These are phyloP conservation scores for Ephialtes manifestator DNA, from an alignment of 2,888 invertebrate species.

Conservation along the genomic window DNA sequence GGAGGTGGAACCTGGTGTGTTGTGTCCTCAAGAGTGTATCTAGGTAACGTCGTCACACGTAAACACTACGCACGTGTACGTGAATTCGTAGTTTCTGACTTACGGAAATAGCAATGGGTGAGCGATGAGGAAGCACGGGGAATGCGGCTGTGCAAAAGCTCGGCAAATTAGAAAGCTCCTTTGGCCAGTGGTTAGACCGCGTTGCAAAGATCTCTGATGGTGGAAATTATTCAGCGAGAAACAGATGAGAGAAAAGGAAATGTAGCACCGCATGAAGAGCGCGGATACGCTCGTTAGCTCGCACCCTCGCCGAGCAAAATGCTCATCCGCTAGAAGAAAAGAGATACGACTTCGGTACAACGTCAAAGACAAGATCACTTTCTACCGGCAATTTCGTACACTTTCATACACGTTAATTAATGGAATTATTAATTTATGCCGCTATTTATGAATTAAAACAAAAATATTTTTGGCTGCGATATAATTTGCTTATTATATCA, in stretches of 20 bases:
- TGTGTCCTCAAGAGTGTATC: conserved; percentile 49
- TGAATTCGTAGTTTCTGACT: conserved; percentile 23
- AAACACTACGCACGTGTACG: conserved; percentile 9
- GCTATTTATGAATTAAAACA: too few relatives aligned
- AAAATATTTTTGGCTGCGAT: too few relatives aligned
- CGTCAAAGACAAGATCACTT: not conserved
- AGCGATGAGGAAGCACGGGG: conserved; percentile 64
- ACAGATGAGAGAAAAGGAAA: conserved; percentile 33
- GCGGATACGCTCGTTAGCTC: conserved; percentile 69
- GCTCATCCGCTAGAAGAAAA: conserved; percentile 8
- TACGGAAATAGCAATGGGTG: conserved; percentile 67
- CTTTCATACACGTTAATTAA: not conserved
- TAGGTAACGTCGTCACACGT: conserved; percentile 55
- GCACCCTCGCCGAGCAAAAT: conserved; percentile 44
- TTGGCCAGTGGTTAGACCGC: conserved; percentile 14
- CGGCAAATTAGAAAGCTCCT: conserved; percentile 64
- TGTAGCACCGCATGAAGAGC: conserved; percentile 36
- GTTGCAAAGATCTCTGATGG: conserved; percentile 32
- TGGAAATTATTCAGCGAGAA: conserved; percentile 39
- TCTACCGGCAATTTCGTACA: not conserved
- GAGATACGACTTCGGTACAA: not conserved
- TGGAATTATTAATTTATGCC: not conserved
- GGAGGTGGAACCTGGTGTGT: conserved; percentile 23
- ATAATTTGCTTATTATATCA: not conserved
- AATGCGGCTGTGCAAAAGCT: conserved; percentile 70